Evolutionary conservation across 2,888 invertebrate genomes (phyloP), one percentile per base, ranked within the genome.

Genomic region (Limulus polyphemus): DNA sequence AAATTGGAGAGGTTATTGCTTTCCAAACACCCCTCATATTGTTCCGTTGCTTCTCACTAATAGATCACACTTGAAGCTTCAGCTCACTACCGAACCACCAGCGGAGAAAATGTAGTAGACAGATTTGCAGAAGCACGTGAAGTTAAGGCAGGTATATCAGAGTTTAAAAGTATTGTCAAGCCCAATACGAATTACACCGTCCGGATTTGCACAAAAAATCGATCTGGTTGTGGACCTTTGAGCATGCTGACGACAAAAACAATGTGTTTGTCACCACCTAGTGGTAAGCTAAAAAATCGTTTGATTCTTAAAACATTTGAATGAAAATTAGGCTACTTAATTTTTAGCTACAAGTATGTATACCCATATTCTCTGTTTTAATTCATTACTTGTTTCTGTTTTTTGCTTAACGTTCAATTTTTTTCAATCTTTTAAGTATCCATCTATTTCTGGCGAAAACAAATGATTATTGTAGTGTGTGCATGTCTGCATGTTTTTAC

Each of bases 101-200:
- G 65, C 55, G 69, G 69, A 50, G 60, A 67, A 52, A 50, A 49
- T 14, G 67, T 68, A 55, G 64, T 67, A 55, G 70, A 70, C 47
- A 64, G 67, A 48, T 61, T 66, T 49, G 16, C 60, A 48, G 62
- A 67, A 57, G 57, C 65, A 32, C 59, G 62, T 32, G 67, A 67
- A 49, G 63, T 63, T 1, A 67, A 67, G 55, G 48, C 49, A 49
- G 57, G 58, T 48, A 59, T 51, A 50, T 62, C 59, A 48, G 65
- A 63, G 56, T 65, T 63, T 47, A 61, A 56, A 14, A 60, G 60
- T 17, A 55, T 55, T 47, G 62, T 70, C 46, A 62, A 65, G 59
- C 83, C 90, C 5, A 90, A 92, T 75, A 91, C 90, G 0, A 85
- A 88, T 75, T 90, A 90, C 75, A 87, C 87, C 13, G 85, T 89